phyloP scores from a whole-genome alignment of 2,113 vertebrate genomes.

The Ranitomeya variabilis region DNA sequence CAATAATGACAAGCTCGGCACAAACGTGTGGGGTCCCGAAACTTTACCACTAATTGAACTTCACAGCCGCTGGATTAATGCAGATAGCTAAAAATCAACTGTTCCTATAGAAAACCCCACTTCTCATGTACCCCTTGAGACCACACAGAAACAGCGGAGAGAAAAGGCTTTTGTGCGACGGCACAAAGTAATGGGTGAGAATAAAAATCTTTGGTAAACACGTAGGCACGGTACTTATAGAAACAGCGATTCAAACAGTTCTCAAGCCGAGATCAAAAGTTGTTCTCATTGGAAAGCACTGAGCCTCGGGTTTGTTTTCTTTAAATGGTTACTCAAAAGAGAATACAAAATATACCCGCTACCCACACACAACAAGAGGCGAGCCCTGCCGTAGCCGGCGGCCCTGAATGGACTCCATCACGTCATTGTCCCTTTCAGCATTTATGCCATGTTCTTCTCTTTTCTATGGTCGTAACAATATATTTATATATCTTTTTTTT shows the following conservation, averaged over 20 bases:
- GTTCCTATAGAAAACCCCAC: constrained; percentile 60
- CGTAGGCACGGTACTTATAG: constrained; percentile 67
- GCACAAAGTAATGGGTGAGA: constrained; percentile 65
- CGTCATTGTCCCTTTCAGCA: constrained; percentile 3
- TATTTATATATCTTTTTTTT: not conserved
- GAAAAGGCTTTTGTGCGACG: constrained; percentile 65
- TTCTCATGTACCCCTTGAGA: constrained; percentile 69
- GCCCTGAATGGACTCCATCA: constrained; percentile 20
- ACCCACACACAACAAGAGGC: constrained; percentile 46
- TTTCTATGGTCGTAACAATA: constrained; percentile 10
- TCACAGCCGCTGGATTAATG: constrained; percentile 68
- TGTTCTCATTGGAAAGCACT: constrained; percentile 58
- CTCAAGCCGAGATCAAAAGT: constrained; percentile 72
- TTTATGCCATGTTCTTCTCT: not conserved
- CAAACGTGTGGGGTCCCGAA: constrained; percentile 72
- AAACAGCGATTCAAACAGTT: constrained; percentile 66
- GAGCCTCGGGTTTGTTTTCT: constrained; percentile 45
- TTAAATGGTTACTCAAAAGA: constrained; percentile 55
- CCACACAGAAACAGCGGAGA: constrained; percentile 74
- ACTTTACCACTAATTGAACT: constrained; percentile 72
- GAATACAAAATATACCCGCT: constrained; percentile 52
- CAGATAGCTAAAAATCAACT: constrained; percentile 60
- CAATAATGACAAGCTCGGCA: constrained; percentile 61
- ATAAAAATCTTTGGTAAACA: constrained; percentile 71
- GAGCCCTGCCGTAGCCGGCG: not conserved